Percentiles rank a stretch among this genome's conserved stretches.
phyloP scores from a whole-genome alignment of 1,140 invertebrate species.

The Leptopilina boulardi region DNA sequence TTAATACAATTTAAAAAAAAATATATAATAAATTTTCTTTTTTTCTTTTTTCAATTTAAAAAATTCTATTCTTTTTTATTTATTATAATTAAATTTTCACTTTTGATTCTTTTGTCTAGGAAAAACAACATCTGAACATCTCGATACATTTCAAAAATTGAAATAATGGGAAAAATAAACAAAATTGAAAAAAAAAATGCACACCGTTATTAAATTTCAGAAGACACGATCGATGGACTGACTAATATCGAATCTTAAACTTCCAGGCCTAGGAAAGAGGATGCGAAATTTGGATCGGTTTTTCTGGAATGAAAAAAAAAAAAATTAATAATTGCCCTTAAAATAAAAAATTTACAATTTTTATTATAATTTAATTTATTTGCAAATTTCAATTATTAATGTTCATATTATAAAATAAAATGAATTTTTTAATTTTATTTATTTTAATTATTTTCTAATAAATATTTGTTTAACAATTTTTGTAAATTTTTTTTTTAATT shows the following conservation, averaged over 20 bases:
- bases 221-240: constrained; percentile 35
- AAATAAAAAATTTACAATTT: background rate
- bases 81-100: background rate
- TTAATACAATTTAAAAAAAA: too few species aligned
- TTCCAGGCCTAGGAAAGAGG: constrained; percentile 42
- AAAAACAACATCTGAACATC: background rate
- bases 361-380: too few species aligned
- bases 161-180: constrained; percentile 13
- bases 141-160: background rate
- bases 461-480: too few species aligned
- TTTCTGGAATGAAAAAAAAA: background rate
- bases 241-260: constrained; percentile 26
- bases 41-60: too few species aligned
- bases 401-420: too few species aligned
- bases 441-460: too few species aligned
- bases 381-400: too few species aligned
- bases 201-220: constrained; percentile 41
- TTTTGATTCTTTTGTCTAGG: background rate
- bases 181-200: constrained; percentile 32
- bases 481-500: too few species aligned
- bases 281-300: background rate
- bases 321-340: background rate
- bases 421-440: too few species aligned
- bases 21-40: too few species aligned
- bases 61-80: too few species aligned